Conservation (phyloP, 2,797 vertebrate species). For the Tragopan temminckii region DNA sequence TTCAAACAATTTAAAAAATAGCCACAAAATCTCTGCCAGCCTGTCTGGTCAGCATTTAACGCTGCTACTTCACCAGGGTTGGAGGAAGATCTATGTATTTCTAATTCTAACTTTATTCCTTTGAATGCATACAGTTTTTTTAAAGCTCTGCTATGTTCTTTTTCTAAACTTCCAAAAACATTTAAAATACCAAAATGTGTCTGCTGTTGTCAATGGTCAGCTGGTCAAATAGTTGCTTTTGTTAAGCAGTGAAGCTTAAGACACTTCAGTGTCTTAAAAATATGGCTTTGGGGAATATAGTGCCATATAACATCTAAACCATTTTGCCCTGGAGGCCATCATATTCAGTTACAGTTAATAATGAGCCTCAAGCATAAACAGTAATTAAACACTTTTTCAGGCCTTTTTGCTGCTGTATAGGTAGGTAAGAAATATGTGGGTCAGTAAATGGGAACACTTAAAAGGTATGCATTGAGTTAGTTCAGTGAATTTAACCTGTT, state of each 20-base stretch:
- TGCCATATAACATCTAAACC: background rate
- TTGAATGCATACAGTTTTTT: background rate
- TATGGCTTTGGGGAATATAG: background rate
- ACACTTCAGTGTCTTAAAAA: background rate
- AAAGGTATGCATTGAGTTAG: background rate
- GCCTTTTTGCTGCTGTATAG: background rate
- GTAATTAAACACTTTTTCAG: background rate
- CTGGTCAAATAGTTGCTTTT: background rate
- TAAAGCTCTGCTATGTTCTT: background rate
- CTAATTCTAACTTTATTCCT: background rate
- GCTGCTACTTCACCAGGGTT: background rate
- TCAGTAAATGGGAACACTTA: background rate
- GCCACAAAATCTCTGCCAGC: background rate
- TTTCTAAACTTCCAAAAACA: background rate
- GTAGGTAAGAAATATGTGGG: background rate
- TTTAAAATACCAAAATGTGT: background rate
- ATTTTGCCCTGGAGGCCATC: background rate
- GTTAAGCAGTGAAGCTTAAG: background rate
- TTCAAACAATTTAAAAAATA: background rate
- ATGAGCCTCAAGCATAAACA: constrained; percentile 3
- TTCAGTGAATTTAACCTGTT: background rate
- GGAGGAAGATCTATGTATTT: background rate
- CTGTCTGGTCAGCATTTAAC: background rate
- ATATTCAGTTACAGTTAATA: background rate
- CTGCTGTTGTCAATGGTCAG: background rate